These are phyloP conservation scores for Spilarctia lutea DNA, from an alignment of 2,888 invertebrate species.

Conservation along the genomic window DNA sequence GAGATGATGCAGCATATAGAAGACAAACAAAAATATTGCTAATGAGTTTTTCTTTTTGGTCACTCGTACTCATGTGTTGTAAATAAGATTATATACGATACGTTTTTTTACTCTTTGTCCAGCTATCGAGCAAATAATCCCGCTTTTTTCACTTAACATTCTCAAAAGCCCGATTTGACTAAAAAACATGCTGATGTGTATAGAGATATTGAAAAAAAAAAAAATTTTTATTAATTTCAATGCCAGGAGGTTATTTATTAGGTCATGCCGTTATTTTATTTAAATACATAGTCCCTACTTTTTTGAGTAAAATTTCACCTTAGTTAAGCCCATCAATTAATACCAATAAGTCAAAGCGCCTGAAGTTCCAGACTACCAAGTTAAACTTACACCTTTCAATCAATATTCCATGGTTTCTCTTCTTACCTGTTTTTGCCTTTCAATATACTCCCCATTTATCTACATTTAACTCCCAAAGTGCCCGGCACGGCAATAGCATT, in stretches of 20 bases:
- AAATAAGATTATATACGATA: too few species aligned
- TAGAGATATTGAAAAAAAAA: too few species aligned
- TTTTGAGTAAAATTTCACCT: neutral
- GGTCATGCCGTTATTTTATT: neutral
- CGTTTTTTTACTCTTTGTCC: too few species aligned
- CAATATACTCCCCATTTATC: neutral
- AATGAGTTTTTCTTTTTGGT: too few species aligned
- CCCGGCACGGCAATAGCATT: neutral
- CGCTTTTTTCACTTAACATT: too few species aligned
- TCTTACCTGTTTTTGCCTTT: neutral
- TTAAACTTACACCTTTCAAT: neutral
- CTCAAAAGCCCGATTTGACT: too few species aligned
- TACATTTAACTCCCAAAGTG: conserved; percentile 1
- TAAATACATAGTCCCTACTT: neutral
- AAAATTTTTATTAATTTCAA: too few species aligned
- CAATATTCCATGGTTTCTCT: neutral
- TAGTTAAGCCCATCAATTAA: neutral
- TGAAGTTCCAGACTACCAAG: neutral
- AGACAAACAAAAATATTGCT: too few species aligned
- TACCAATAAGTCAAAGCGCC: neutral
- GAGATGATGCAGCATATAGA: too few species aligned
- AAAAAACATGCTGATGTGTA: too few species aligned
- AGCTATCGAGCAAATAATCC: too few species aligned
- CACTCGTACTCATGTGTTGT: too few species aligned
- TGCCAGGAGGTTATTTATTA: neutral